Evolutionary conservation across 1,140 invertebrate species (phyloP).

Genomic region (Eriocheir sinensis): DNA sequence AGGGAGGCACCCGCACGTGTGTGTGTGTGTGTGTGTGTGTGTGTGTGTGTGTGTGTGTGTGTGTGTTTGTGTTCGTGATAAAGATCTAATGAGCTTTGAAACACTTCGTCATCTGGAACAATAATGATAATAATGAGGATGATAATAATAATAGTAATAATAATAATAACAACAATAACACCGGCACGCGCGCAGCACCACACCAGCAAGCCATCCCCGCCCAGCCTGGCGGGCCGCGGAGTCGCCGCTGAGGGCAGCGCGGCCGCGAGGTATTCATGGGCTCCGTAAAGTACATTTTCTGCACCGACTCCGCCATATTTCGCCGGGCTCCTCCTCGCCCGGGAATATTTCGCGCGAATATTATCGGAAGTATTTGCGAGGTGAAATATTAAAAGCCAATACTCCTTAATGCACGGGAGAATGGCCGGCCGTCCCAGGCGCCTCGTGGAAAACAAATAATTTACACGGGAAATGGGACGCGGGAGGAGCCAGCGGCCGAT

Average conservation of each 20-base stretch:
- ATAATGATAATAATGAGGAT: not conserved
- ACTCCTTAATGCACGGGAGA: not conserved
- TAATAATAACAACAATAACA: not conserved
- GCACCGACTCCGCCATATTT: not conserved
- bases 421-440: not conserved
- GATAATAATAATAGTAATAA: not conserved
- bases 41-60: no score
- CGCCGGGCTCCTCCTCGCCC: not conserved
- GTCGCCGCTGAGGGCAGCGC: no score
- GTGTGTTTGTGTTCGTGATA: no score
- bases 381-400: conserved; percentile 17
- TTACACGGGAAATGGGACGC: not conserved
- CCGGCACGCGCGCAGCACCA: not conserved
- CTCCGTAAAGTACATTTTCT: not conserved
- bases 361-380: conserved; percentile 5
- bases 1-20: not conserved
- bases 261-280: not conserved
- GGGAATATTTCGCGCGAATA: not conserved
- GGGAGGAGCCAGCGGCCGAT: not conserved
- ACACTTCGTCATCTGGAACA: not conserved
- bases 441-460: conserved; percentile 2
- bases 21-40: conserved; percentile 1
- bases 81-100: no score
- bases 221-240: no score
- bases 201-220: no score